phyloP scores from a whole-genome alignment of 2,113 vertebrate genomes.

The Tragelaphus scriptus region DNA sequence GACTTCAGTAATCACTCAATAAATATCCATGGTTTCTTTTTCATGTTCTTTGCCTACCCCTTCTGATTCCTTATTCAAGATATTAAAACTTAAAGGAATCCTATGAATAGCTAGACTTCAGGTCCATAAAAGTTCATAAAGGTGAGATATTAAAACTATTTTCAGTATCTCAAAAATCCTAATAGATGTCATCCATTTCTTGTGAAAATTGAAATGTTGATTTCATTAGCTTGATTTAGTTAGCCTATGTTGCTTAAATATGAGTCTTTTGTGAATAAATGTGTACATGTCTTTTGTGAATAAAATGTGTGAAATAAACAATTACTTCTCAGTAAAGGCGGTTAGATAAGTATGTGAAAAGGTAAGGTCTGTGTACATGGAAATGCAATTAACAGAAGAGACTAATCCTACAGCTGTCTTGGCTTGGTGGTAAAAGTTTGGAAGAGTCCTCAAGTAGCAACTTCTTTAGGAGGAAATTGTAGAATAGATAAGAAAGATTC shows the following conservation, averaged over 20 bases:
- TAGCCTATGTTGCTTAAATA: neutral
- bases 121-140: neutral
- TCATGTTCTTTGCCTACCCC: neutral
- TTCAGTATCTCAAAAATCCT: neutral
- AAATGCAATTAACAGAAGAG: neutral
- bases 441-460: neutral
- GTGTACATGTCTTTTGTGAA: neutral
- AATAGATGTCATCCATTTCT: neutral
- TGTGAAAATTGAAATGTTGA: neutral
- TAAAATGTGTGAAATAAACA: neutral
- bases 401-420: neutral
- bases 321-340: neutral
- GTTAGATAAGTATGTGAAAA: neutral
- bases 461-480: neutral
- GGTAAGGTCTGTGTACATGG: neutral
- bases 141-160: neutral
- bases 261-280: constrained; percentile 1
- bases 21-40: neutral
- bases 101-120: neutral
- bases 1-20: neutral
- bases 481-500: neutral
- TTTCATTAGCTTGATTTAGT: neutral
- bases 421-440: neutral
- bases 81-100: neutral
- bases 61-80: neutral